Base-by-base conservation (phyloP, 2,113 vertebrate species). In the Toxostoma redivivum region DNA sequence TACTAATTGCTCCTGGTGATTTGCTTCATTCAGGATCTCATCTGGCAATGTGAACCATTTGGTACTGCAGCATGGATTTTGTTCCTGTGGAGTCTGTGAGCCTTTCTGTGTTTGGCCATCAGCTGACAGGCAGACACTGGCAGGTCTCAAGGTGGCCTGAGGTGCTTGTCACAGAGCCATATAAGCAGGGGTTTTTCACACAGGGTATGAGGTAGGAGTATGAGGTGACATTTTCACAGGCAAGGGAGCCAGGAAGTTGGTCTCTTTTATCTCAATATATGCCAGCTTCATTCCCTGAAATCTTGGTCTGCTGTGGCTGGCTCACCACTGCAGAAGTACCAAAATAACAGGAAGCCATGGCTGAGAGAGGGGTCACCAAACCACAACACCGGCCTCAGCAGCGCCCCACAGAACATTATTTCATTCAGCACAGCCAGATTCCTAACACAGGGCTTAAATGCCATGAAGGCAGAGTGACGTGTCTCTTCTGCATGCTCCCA, bases 301-400 rank as follows among this genome's bases (percentile, higher is more conserved):
- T 69, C 15, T 2, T 53, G 23, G 16, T 45, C 50, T 50, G 22
- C 60, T 57, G 54, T 37, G 44, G 19, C 10, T 45, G 60, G 45
- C 47, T 92, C 47, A 45, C 31, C 42, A 37, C 42, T 54, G 38
- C 42, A 77, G 28, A 87, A 82, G 37, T 20, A 88, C 58, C 7
- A 25, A 79, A 91, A 47, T 5, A 73, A 48, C 35, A 80, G 57
- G 48, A 70, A 76, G 58, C 40, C 18, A 30, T 42, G 25, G 57
- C 74, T 7, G 5, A 48, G 60, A 47, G 7, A 2, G 1, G 12
- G 15, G 22, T 61, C 73, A 38, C 76, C 60, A 90, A 78, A 64
- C 13, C 2, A 3, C 50, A 45, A 4, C 0, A 0, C 28, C 0
- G 0, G 20, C 31, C 62, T 73, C 0, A 0, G 31, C 66, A 54